These are phyloP conservation scores for Amblyraja radiata DNA, from an alignment of 2,797 vertebrate species.

Conservation along the genomic window DNA sequence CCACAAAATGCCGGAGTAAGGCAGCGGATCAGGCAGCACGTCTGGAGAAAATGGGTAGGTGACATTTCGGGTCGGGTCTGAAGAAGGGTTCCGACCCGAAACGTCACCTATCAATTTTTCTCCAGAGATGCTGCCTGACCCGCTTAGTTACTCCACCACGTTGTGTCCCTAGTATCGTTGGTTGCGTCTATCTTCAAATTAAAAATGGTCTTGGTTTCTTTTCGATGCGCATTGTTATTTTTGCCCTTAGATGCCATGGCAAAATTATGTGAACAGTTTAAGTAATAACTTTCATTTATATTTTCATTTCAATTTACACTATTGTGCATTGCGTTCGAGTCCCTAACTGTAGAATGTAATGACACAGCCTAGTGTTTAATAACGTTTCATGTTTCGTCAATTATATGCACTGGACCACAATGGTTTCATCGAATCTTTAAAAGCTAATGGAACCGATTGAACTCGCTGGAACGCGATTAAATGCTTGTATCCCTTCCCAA, in stretches of 20 bases:
- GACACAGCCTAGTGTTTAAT: not conserved
- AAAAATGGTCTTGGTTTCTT: not conserved
- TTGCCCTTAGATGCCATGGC: not conserved
- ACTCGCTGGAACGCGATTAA: not conserved
- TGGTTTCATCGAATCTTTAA: not conserved
- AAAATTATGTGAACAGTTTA: not conserved
- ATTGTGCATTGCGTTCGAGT: not conserved
- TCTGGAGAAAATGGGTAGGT: too few relatives aligned
- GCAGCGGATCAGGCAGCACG: too few relatives aligned
- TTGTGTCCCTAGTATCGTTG: too few relatives aligned
- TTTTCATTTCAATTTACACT: not conserved
- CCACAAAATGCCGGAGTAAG: too few relatives aligned
- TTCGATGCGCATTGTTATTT: not conserved
- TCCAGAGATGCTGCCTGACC: too few relatives aligned
- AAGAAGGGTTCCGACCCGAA: too few relatives aligned
- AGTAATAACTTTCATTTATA: not conserved
- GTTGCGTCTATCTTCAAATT: too few relatives aligned
- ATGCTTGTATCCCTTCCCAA: not conserved
- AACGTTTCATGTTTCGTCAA: not conserved
- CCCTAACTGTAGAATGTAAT: not conserved
- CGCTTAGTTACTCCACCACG: too few relatives aligned
- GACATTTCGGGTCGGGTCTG: too few relatives aligned
- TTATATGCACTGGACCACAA: not conserved
- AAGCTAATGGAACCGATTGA: not conserved
- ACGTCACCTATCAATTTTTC: too few relatives aligned